These are phyloP conservation scores for Champsocephalus esox DNA, from an alignment of 2,797 vertebrate genomes.

Conservation along the genomic window DNA sequence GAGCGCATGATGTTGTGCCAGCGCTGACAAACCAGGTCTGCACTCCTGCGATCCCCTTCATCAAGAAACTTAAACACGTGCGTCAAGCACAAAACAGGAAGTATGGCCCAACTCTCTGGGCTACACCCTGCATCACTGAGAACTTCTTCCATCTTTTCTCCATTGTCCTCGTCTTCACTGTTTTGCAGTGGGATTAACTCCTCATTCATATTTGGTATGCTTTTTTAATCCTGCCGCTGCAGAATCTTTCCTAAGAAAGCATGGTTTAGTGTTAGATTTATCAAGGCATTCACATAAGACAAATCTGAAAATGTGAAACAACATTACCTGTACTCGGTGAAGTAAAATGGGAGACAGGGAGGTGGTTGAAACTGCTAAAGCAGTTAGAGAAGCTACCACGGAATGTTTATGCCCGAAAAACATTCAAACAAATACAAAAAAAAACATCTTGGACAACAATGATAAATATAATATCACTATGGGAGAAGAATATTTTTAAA, in stretches of 20 bases:
- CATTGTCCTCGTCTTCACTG: not conserved
- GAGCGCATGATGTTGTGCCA: conserved; percentile 80
- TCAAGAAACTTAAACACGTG: conserved; percentile 80
- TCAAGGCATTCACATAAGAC: too few species aligned
- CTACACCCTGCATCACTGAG: not conserved
- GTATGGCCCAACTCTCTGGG: conserved; percentile 63
- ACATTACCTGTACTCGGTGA: not conserved
- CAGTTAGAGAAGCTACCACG: not conserved
- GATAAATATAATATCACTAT: too few species aligned
- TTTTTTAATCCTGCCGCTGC: not conserved
- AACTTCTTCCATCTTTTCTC: not conserved
- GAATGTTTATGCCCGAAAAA: too few species aligned
- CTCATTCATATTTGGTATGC: not conserved
- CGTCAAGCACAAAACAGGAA: conserved; percentile 80
- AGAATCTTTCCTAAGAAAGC: too few species aligned
- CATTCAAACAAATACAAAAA: too few species aligned
- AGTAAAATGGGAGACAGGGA: not conserved
- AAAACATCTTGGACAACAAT: too few species aligned
- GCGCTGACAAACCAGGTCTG: conserved; percentile 79
- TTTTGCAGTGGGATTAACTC: not conserved
- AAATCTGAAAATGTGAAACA: not conserved
- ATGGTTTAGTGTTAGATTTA: too few species aligned
- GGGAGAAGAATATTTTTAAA: too few species aligned
- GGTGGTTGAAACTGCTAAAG: conserved; percentile 1
- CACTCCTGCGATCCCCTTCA: conserved; percentile 74